A percentile compares a stretch with the other conserved stretches of the same genome.
These are phyloP conservation scores for Oxystoma pomonae DNA, from an alignment of 2,888 invertebrate genomes.

Conservation along the genomic window DNA sequence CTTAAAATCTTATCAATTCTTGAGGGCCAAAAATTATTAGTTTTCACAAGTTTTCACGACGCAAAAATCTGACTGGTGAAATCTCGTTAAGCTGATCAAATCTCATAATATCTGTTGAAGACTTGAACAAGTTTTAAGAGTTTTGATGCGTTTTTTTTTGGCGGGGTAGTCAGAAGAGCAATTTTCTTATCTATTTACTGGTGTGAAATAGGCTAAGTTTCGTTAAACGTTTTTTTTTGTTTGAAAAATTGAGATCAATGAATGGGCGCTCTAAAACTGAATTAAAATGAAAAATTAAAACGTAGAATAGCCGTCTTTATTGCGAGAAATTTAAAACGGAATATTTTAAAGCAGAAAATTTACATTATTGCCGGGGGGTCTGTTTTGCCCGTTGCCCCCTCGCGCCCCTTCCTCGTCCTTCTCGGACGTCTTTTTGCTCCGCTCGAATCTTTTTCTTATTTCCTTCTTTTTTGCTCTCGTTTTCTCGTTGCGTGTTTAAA, in stretches of 20 bases:
- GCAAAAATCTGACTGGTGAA: too few relatives aligned
- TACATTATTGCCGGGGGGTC: constrained; percentile 30
- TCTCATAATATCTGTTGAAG: too few relatives aligned
- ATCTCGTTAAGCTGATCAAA: too few relatives aligned
- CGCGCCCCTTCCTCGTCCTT: constrained; percentile 2
- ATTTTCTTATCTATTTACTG: too few relatives aligned
- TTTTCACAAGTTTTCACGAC: too few relatives aligned
- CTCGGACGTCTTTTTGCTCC: neutral
- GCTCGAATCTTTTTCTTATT: neutral
- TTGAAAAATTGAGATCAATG: constrained; percentile 17
- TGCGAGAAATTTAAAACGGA: constrained; percentile 42
- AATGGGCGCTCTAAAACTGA: constrained; percentile 34
- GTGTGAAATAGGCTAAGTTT: too few relatives aligned
- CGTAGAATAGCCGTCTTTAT: constrained; percentile 42
- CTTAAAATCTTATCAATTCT: too few relatives aligned
- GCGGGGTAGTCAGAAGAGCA: too few relatives aligned
- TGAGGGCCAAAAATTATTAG: too few relatives aligned
- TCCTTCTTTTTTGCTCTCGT: neutral
- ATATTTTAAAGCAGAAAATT: constrained; percentile 39
- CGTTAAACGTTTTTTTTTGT: constrained; percentile 16
- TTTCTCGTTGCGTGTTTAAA: neutral
- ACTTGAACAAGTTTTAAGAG: too few relatives aligned
- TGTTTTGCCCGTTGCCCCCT: constrained; percentile 9
- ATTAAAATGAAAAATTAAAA: constrained; percentile 45
- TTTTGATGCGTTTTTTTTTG: too few relatives aligned